Conservation (phyloP, 2,113 vertebrate genomes). For the Engraulis encrasicolus region DNA sequence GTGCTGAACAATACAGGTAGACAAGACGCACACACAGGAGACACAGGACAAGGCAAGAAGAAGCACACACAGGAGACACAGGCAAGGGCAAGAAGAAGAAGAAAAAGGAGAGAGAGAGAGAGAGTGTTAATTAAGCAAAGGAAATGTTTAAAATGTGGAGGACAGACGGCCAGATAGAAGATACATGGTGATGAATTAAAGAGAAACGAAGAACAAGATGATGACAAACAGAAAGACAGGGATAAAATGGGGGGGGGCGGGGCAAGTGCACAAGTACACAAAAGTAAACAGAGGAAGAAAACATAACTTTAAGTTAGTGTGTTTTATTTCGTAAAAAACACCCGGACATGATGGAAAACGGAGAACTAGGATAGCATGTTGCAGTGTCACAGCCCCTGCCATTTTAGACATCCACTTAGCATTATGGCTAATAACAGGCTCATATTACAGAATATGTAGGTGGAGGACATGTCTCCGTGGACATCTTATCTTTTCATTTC, state of each 20-base stretch:
- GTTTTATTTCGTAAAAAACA: neutral
- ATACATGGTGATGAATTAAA: too few species aligned
- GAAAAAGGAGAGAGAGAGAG: neutral
- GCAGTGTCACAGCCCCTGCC: neutral
- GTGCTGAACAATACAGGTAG: constrained; percentile 77
- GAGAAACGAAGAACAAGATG: neutral
- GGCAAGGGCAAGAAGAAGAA: neutral
- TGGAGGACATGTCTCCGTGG: neutral
- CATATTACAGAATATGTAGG: neutral
- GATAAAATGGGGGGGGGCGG: neutral
- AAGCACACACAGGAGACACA: neutral
- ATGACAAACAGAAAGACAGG: neutral
- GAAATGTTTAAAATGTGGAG: too few species aligned
- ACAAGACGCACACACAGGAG: too few species aligned
- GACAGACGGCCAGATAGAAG: too few species aligned
- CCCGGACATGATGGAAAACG: neutral
- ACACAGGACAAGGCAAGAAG: neutral
- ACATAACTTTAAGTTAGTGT: neutral
- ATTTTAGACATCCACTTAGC: neutral
- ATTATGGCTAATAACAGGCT: neutral
- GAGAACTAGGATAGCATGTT: neutral
- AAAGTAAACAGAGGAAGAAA: neutral
- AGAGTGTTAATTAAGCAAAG: too few species aligned
- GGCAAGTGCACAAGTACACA: neutral
- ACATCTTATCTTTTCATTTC: neutral